These are phyloP conservation scores for Monochamus saltuarius DNA, from an alignment of 1,140 invertebrate genomes.

Conservation along the genomic window DNA sequence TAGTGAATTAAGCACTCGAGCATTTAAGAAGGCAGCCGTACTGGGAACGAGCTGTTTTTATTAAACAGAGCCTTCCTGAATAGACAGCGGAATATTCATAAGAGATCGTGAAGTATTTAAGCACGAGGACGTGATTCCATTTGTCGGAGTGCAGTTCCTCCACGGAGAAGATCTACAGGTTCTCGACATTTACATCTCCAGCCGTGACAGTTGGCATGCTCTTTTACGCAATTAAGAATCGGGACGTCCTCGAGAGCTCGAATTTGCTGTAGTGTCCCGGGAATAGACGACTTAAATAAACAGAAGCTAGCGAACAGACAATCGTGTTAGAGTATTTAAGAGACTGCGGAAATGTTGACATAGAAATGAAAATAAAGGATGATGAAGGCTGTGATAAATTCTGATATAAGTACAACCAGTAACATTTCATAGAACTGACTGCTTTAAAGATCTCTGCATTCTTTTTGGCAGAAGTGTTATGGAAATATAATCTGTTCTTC, in stretches of 20 bases:
- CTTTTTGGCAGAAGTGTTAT: constrained; percentile 1
- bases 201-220: constrained; percentile 13
- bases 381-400: background rate
- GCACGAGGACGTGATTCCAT: constrained; percentile 31
- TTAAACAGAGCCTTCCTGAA: constrained; percentile 3
- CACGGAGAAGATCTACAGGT: constrained; percentile 29
- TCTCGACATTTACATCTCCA: constrained; percentile 19
- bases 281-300: constrained; percentile 6
- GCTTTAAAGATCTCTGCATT: constrained; percentile 3
- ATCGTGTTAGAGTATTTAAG: too few species aligned
- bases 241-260: constrained; percentile 1
- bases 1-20: background rate
- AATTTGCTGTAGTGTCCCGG: background rate
- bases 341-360: too few species aligned
- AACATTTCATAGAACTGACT: too few species aligned
- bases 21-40: too few species aligned
- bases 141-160: constrained; percentile 26
- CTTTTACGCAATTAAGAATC: constrained; percentile 15
- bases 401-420: too few species aligned
- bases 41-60: background rate
- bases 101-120: constrained; percentile 24
- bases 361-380: too few species aligned
- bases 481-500: too few species aligned
- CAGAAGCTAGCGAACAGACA: too few species aligned
- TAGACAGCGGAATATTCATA: constrained; percentile 28